Evolutionary conservation across 2,888 invertebrate species (phyloP).

Genomic region (Drosophila greeni): DNA sequence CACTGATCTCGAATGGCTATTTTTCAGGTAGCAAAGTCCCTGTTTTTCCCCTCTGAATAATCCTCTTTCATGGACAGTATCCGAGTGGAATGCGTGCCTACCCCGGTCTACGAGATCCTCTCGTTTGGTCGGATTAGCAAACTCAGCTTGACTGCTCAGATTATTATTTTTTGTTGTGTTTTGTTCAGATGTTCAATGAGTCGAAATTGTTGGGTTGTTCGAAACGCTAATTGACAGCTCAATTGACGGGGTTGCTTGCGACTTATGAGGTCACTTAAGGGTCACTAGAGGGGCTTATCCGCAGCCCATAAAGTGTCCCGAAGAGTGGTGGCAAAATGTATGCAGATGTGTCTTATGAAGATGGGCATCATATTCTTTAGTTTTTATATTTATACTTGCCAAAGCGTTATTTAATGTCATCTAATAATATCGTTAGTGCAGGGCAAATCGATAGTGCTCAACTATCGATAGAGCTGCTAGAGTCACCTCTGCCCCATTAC

Average conservation of each 20-base stretch:
- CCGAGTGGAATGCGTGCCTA: slow-evolving; percentile 16
- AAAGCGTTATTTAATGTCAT: too few relatives aligned
- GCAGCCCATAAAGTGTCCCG: slow-evolving; percentile 7
- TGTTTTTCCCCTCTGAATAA: background rate
- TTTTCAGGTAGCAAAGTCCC: slow-evolving; percentile 11
- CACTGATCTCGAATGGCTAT: slow-evolving; percentile 18
- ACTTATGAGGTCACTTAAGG: slow-evolving; percentile 39
- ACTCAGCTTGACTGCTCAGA: slow-evolving; percentile 41
- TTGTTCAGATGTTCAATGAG: slow-evolving; percentile 25
- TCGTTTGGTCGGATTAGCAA: slow-evolving; percentile 33
- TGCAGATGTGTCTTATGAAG: background rate
- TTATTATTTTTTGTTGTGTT: slow-evolving; percentile 16
- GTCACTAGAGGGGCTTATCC: slow-evolving; percentile 34
- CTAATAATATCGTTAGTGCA: too few relatives aligned
- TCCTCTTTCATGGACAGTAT: slow-evolving; percentile 12
- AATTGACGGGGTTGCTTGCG: slow-evolving; percentile 28
- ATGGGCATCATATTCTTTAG: too few relatives aligned
- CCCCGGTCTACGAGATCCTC: slow-evolving; percentile 13
- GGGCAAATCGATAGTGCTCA: too few relatives aligned
- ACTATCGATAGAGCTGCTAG: too few relatives aligned
- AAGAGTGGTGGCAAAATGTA: background rate
- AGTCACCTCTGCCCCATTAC: too few relatives aligned
- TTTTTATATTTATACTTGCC: too few relatives aligned
- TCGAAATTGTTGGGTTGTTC: slow-evolving; percentile 34
- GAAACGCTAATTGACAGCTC: slow-evolving; percentile 41